These are phyloP conservation scores for Spheniscus humboldti DNA, from an alignment of 2,797 vertebrate genomes.

Conservation along the genomic window DNA sequence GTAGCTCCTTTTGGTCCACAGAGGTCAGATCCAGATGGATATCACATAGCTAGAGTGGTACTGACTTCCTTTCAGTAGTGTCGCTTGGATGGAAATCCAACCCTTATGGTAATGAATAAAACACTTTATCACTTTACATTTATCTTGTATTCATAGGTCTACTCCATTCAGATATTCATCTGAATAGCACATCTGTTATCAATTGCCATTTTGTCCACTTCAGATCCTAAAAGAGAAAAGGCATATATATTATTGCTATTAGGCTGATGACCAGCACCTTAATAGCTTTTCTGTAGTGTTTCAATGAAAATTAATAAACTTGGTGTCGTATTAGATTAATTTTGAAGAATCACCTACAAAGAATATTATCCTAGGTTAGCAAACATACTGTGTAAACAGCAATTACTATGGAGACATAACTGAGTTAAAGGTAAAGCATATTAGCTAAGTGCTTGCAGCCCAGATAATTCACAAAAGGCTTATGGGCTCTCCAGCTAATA, in stretches of 20 bases:
- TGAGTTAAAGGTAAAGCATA: background rate
- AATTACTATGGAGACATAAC: background rate
- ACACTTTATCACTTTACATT: background rate
- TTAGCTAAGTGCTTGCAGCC: background rate
- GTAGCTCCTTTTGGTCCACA: background rate
- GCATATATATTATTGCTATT: background rate
- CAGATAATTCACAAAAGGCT: background rate
- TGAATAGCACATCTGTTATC: background rate
- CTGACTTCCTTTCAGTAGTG: background rate
- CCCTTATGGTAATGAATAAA: background rate
- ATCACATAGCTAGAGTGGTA: background rate
- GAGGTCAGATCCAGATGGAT: background rate
- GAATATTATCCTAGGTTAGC: background rate
- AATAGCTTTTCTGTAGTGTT: background rate
- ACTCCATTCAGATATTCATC: background rate
- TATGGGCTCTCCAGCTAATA: background rate
- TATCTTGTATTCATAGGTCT: background rate
- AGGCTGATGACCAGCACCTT: background rate
- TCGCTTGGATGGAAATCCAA: background rate
- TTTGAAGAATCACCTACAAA: background rate
- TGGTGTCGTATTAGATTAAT: background rate
- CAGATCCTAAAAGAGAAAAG: background rate
- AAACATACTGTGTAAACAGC: background rate
- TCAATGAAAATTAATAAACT: slow-evolving; percentile 5
- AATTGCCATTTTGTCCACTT: background rate